These are phyloP conservation scores for Pandemis cinnamomeana DNA, from an alignment of 2,888 invertebrate genomes.

Conservation along the genomic window DNA sequence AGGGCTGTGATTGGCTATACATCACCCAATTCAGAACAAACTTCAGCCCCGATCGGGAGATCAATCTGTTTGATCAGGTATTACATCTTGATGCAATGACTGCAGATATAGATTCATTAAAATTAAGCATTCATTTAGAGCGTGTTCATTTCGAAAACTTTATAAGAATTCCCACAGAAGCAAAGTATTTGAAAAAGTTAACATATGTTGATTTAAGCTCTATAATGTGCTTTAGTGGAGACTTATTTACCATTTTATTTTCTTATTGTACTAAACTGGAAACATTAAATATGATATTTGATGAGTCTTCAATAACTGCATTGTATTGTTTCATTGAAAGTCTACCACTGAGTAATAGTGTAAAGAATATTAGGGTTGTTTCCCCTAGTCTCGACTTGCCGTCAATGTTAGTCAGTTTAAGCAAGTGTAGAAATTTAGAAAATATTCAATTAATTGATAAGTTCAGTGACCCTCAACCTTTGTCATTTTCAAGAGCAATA, in stretches of 20 bases:
- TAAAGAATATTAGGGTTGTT: slow-evolving; percentile 67
- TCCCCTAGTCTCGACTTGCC: slow-evolving; percentile 63
- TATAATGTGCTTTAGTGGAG: slow-evolving; percentile 54
- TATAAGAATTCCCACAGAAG: slow-evolving; percentile 53
- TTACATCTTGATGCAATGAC: slow-evolving; percentile 66
- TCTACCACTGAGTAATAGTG: slow-evolving; percentile 55
- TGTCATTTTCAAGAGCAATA: slow-evolving; percentile 57
- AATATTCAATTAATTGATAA: slow-evolving; percentile 65
- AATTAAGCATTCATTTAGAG: slow-evolving; percentile 59
- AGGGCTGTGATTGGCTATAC: slow-evolving; percentile 58
- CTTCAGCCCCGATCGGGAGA: slow-evolving; percentile 21
- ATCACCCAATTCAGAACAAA: slow-evolving; percentile 45
- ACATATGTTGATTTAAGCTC: slow-evolving; percentile 68
- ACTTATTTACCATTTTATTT: slow-evolving; percentile 71
- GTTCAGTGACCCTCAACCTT: slow-evolving; percentile 47
- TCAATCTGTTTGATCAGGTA: slow-evolving; percentile 17
- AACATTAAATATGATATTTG: slow-evolving; percentile 59
- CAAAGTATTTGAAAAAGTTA: slow-evolving; percentile 65
- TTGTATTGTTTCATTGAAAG: slow-evolving; percentile 45
- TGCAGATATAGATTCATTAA: slow-evolving; percentile 51
- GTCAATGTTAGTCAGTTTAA: slow-evolving; percentile 60
- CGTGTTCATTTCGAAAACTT: slow-evolving; percentile 48
- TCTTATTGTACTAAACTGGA: slow-evolving; percentile 59
- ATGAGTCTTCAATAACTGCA: neutral
- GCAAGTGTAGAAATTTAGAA: slow-evolving; percentile 65